Evolutionary conservation across 2,888 invertebrate species (phyloP).

Genomic region (Brassicogethes aeneus): DNA sequence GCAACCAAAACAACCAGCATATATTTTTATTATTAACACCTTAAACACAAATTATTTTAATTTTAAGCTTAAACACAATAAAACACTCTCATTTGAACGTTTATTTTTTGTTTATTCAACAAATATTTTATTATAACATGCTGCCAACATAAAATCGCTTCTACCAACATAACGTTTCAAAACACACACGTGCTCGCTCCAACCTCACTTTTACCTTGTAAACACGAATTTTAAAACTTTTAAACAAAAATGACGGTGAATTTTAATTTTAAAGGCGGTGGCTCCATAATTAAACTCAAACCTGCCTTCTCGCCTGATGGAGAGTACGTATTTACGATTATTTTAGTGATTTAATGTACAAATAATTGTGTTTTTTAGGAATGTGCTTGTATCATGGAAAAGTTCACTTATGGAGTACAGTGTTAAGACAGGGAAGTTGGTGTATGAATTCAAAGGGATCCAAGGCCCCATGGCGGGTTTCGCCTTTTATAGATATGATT

Average conservation of each 20-base stretch:
- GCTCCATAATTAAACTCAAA: conserved; percentile 50
- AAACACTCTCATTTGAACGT: too few species aligned
- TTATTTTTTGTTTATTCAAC: too few species aligned
- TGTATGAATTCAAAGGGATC: conserved; percentile 49
- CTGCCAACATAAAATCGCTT: too few species aligned
- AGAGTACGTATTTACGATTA: conserved; percentile 44
- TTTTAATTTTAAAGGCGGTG: conserved; percentile 52
- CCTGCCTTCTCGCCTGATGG: conserved; percentile 54
- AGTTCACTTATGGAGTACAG: conserved; percentile 54
- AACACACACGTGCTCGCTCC: too few species aligned
- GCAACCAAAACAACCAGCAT: too few species aligned
- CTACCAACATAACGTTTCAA: too few species aligned
- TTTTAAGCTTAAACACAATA: too few species aligned
- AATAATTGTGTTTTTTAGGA: conserved; percentile 39
- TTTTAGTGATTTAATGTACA: conserved; percentile 6
- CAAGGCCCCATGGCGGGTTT: conserved; percentile 45
- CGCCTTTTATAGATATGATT: conserved; percentile 37
- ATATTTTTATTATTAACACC: too few species aligned
- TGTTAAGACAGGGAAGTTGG: conserved; percentile 54
- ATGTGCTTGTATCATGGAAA: conserved; percentile 51
- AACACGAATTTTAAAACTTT: too few species aligned
- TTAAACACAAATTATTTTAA: too few species aligned
- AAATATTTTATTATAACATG: too few species aligned
- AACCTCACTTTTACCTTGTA: too few species aligned
- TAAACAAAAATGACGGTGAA: conserved; percentile 34